Conservation (phyloP, 2,888 invertebrate genomes). For the Campoplex capitator region DNA sequence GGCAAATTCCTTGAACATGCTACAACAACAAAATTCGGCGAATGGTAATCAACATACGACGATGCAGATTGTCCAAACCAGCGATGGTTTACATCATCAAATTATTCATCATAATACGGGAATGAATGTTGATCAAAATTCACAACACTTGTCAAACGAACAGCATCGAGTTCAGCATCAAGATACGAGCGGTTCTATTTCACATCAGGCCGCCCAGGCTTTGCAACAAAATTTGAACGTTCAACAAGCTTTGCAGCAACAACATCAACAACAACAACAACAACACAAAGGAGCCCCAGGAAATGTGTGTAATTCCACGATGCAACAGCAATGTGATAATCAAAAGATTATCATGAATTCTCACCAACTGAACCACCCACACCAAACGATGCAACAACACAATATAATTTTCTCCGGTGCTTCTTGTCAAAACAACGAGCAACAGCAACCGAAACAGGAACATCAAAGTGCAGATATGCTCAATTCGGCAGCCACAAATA, state of each 20-base stretch:
- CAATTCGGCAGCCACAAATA: slow-evolving; percentile 80
- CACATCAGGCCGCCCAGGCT: slow-evolving; percentile 69
- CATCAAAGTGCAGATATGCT: slow-evolving; percentile 76
- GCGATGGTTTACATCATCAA: slow-evolving; percentile 68
- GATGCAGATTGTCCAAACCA: slow-evolving; percentile 69
- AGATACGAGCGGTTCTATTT: slow-evolving; percentile 62
- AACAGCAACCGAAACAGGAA: slow-evolving; percentile 73
- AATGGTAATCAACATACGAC: slow-evolving; percentile 68
- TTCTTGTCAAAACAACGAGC: slow-evolving; percentile 71
- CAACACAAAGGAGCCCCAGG: slow-evolving; percentile 69
- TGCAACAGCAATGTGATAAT: slow-evolving; percentile 70
- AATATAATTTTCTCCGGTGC: slow-evolving; percentile 81
- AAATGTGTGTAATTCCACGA: slow-evolving; percentile 63
- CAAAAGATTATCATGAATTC: slow-evolving; percentile 71
- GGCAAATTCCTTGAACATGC: slow-evolving; percentile 75
- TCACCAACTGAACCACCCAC: slow-evolving; percentile 50
- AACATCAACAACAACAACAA: slow-evolving; percentile 70
- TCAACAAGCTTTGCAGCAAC: slow-evolving; percentile 74
- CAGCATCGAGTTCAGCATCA: slow-evolving; percentile 74
- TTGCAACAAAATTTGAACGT: slow-evolving; percentile 76
- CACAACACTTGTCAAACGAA: slow-evolving; percentile 76
- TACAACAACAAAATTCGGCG: slow-evolving; percentile 79
- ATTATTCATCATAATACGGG: slow-evolving; percentile 69
- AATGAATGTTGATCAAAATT: slow-evolving; percentile 75
- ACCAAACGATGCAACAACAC: slow-evolving; percentile 73